phyloP scores from a whole-genome alignment of 2,113 vertebrate genomes.

The Coregonus clupeaformis region DNA sequence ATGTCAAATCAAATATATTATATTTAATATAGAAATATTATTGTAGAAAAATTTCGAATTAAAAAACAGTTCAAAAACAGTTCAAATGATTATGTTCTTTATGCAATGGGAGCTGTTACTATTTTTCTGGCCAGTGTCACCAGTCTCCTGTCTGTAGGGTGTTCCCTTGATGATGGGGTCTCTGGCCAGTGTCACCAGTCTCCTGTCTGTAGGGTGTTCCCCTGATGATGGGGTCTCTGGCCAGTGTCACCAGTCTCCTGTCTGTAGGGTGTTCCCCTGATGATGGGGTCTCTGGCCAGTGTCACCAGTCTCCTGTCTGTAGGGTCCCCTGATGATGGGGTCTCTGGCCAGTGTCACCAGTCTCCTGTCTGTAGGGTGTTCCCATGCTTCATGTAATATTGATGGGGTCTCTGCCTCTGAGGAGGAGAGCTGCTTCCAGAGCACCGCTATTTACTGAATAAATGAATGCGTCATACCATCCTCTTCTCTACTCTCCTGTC shows the following conservation, averaged over 20 bases:
- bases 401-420: constrained; percentile 50
- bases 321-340: no score
- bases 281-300: no score
- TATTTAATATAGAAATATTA: not conserved
- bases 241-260: no score
- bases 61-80: no score
- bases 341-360: constrained; percentile 42
- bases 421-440: constrained; percentile 31
- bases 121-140: not conserved
- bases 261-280: no score
- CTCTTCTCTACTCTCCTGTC: constrained; percentile 13
- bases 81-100: constrained; percentile 22
- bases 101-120: constrained; percentile 26
- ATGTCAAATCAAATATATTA: not conserved
- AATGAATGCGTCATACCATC: constrained; percentile 39
- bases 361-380: constrained; percentile 57
- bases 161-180: no score
- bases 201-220: no score
- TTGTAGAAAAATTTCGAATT: not conserved
- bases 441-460: constrained; percentile 57
- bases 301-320: no score
- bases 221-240: no score
- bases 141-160: no score
- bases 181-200: no score
- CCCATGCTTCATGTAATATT: no score